These are phyloP conservation scores for Chrysolina haemoptera DNA, from an alignment of 2,888 invertebrate species.

Conservation along the genomic window DNA sequence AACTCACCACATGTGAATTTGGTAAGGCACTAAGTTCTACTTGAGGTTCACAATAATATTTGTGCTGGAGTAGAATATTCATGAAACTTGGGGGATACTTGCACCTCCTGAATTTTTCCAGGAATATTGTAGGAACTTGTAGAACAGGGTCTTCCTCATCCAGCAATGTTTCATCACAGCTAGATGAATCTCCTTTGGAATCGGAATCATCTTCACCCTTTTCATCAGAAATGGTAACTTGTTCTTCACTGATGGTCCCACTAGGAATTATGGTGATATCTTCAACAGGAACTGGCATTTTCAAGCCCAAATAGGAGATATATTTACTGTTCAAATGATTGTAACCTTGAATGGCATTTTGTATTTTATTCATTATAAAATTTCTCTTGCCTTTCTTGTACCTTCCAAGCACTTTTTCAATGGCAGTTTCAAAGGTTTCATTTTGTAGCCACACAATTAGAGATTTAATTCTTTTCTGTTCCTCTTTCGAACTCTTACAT, in stretches of 20 bases:
- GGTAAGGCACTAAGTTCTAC: conserved; percentile 78
- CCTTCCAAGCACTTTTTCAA: conserved; percentile 78
- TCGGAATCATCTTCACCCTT: conserved; percentile 6
- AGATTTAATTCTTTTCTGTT: conserved; percentile 79
- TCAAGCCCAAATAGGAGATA: conserved; percentile 72
- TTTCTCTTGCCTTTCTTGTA: conserved; percentile 74
- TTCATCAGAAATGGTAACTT: conserved; percentile 25
- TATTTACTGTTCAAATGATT: conserved; percentile 74
- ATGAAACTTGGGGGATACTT: conserved; percentile 78
- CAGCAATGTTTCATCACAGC: conserved; percentile 29
- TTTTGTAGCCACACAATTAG: conserved; percentile 84
- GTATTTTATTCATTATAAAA: conserved; percentile 74
- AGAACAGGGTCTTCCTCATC: conserved; percentile 64
- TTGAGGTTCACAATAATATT: conserved; percentile 80
- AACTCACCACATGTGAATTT: conserved; percentile 75
- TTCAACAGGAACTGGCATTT: conserved; percentile 58
- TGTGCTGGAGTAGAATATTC: conserved; percentile 77
- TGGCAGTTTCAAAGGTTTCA: conserved; percentile 79
- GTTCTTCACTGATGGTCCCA: conserved; percentile 12
- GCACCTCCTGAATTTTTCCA: conserved; percentile 75
- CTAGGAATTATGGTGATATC: not conserved
- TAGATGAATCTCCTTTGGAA: conserved; percentile 24
- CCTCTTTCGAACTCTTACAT: conserved; percentile 65
- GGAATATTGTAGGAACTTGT: conserved; percentile 73
- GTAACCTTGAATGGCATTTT: conserved; percentile 78